Evolutionary conservation across 2,113 vertebrate genomes (phyloP).

Genomic region (Xyliphius kryptos): DNA sequence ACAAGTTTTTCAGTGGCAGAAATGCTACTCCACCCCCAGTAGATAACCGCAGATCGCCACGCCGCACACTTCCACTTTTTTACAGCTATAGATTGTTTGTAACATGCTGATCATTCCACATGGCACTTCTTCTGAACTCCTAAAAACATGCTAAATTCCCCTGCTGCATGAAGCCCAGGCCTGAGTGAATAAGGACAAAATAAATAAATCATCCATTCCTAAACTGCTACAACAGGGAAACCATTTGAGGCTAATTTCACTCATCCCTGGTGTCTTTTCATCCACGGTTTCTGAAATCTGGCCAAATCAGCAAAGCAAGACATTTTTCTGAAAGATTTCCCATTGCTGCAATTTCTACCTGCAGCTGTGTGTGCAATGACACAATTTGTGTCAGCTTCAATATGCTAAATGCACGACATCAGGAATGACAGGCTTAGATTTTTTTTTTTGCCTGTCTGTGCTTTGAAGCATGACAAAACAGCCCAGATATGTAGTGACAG

Average conservation of each 20-base stretch:
- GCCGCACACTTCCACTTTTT: conserved; percentile 15
- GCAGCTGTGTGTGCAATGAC: conserved; percentile 55
- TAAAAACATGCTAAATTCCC: conserved; percentile 23
- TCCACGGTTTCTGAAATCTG: conserved; percentile 45
- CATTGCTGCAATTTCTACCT: conserved; percentile 58
- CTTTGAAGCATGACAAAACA: conserved; percentile 72
- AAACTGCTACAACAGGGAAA: conserved; percentile 20
- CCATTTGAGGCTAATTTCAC: conserved; percentile 27
- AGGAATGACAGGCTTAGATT: conserved; percentile 67
- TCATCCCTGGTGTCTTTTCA: conserved; percentile 32
- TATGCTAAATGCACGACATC: conserved; percentile 60
- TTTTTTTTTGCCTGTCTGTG: conserved; percentile 51
- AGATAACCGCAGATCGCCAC: conserved; percentile 40
- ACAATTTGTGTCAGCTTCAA: conserved; percentile 69
- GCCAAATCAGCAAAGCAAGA: conserved; percentile 45
- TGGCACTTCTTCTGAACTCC: conserved; percentile 31
- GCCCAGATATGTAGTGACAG: conserved; percentile 71
- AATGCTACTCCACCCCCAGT: conserved; percentile 30
- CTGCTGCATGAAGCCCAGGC: conserved; percentile 14
- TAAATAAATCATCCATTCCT: conserved; percentile 25
- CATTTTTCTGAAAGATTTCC: conserved; percentile 52
- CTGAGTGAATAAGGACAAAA: conserved; percentile 20
- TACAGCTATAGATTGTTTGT: conserved; percentile 22
- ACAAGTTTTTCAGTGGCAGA: conserved; percentile 58
- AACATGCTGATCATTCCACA: conserved; percentile 28